phyloP scores from a whole-genome alignment of 2,888 invertebrate species.

The Trypoxylon attenuatum region DNA sequence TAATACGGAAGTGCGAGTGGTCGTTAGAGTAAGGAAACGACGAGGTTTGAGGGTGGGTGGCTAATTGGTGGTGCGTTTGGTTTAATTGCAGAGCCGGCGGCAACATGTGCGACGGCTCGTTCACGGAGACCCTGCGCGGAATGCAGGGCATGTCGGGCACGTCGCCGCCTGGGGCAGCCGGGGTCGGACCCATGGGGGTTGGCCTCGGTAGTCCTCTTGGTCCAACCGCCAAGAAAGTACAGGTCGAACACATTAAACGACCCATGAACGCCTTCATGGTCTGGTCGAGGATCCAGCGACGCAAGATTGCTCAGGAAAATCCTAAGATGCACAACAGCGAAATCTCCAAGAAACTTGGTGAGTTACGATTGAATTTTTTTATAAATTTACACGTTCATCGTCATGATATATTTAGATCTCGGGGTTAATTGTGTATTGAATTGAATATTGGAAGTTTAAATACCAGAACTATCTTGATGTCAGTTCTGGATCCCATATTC shows the following conservation, averaged over 20 bases:
- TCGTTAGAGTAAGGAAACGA: too few relatives aligned
- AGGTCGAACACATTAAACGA: slow-evolving; percentile 93
- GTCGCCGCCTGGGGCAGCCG: slow-evolving; percentile 76
- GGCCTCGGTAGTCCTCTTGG: slow-evolving; percentile 71
- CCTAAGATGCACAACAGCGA: slow-evolving; percentile 99
- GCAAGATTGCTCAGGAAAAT: slow-evolving; percentile 98
- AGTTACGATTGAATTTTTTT: slow-evolving; percentile 66
- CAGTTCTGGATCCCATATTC: too few relatives aligned
- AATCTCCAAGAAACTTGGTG: slow-evolving; percentile 93
- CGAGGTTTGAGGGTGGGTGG: too few relatives aligned
- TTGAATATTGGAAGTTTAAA: too few relatives aligned
- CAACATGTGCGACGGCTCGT: slow-evolving; percentile 83
- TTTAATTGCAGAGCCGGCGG: slow-evolving; percentile 82
- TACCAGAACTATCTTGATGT: too few relatives aligned
- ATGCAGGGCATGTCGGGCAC: slow-evolving; percentile 77
- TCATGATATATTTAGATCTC: not conserved
- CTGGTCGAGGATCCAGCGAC: slow-evolving; percentile 93
- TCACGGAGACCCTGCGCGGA: slow-evolving; percentile 80
- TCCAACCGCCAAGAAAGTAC: slow-evolving; percentile 78
- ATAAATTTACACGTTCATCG: not conserved
- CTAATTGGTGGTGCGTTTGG: too few relatives aligned
- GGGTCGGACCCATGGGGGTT: slow-evolving; percentile 78
- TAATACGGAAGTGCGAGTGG: too few relatives aligned
- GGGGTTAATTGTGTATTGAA: too few relatives aligned
- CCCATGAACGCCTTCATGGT: slow-evolving; percentile 99